Base-by-base conservation (phyloP, 2,113 vertebrate species). In the Saimiri boliviensis region DNA sequence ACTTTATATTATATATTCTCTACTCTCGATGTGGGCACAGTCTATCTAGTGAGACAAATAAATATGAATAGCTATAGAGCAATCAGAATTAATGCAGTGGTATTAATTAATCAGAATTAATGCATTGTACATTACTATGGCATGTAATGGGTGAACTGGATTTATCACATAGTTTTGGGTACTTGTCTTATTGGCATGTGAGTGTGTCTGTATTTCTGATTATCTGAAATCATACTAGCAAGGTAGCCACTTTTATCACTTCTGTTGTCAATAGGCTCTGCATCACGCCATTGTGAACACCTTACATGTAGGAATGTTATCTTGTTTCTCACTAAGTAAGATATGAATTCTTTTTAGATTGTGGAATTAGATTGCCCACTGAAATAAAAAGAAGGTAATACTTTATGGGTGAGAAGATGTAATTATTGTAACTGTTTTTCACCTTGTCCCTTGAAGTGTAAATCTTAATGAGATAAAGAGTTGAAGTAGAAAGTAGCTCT, bases 401-500 rank as follows among this genome's bases (percentile, higher is more conserved):
- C 54, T 91, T 47, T 58, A 86, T 79, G 77, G 80, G 85, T 95
- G 90, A 97, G 91, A 88, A 91, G 58, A 97, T 97, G 30, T 54
- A 95, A 97, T 97, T 97, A 95, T 95, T 35, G 66, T 87, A 97
- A 97, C 93, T 97, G 73, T 37, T 73, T 96, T 93, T 97, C 83
- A 94, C 95, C 86, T 96, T 95, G 85, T 92, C 68, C 86, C 54
- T 93, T 95, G 87, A 97, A 96, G 96, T 96, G 76, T 95, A 96
- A 98, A 97, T 94, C 89, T 95, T 95, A 97, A 97, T 97, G 88
- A 94, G 80, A 96, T 98, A 93, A 97, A 96, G 58, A 94, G 47
- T 70, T 83, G 71, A 96, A 93, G 91, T 91, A 94, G 66, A 96
- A 97, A 88, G 77, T 16, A 88, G 45, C 40, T 94, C 80, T 54